These are phyloP conservation scores for Notoglanidium macrostoma DNA, from an alignment of 2,797 vertebrate genomes.

Conservation along the genomic window DNA sequence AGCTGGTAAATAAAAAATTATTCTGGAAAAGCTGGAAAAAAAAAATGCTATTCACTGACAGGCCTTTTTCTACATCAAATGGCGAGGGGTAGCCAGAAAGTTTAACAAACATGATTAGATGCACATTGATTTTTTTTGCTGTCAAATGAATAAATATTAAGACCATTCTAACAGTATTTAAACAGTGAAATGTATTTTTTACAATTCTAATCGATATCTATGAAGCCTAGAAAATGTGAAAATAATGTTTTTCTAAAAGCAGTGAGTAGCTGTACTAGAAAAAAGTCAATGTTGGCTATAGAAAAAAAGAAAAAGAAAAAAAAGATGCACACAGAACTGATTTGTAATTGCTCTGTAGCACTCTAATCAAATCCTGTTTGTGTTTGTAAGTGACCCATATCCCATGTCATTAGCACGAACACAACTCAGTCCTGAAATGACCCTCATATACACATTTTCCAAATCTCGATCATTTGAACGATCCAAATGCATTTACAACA, in stretches of 20 bases:
- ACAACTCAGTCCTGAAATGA: neutral
- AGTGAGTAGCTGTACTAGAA: neutral
- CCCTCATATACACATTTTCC: neutral
- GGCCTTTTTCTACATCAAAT: neutral
- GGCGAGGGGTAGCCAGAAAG: neutral
- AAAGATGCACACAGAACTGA: neutral
- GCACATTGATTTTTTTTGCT: neutral
- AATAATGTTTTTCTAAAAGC: neutral
- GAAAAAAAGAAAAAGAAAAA: no score
- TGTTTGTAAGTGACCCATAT: neutral
- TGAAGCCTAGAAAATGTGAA: neutral
- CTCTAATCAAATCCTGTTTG: neutral
- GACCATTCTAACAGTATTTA: neutral
- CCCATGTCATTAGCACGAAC: neutral
- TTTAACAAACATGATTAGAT: neutral
- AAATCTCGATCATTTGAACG: neutral
- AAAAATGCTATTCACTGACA: neutral
- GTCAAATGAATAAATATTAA: neutral
- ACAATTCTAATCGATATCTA: neutral
- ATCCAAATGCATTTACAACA: neutral
- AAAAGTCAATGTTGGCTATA: neutral
- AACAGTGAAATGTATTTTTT: neutral
- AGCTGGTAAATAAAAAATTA: neutral
- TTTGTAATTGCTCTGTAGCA: neutral
- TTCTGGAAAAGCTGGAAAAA: neutral